Evolutionary conservation across 1,140 invertebrate species (phyloP).

Genomic region (Rhynchophorus ferrugineus): DNA sequence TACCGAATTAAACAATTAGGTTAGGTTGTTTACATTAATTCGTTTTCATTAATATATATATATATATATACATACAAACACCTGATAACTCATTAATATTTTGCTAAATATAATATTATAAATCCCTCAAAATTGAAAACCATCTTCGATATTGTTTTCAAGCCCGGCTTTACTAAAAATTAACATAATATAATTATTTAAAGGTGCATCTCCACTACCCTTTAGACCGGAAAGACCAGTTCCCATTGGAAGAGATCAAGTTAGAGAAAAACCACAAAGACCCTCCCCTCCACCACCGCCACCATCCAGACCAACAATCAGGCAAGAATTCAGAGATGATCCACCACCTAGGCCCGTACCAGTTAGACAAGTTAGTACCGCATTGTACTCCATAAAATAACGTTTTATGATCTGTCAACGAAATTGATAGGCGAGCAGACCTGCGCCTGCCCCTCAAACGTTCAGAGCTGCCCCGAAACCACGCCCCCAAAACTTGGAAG

Average conservation of each 20-base stretch:
- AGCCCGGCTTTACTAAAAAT: too few relatives aligned
- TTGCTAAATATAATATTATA: too few relatives aligned
- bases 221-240: constrained; percentile 49
- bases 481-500: constrained; percentile 15
- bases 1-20: too few relatives aligned
- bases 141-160: too few relatives aligned
- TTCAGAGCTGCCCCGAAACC: constrained; percentile 7
- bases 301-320: constrained; percentile 17
- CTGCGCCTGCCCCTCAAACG: constrained; percentile 9
- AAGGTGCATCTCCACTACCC: constrained; percentile 41
- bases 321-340: constrained; percentile 14
- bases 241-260: constrained; percentile 26
- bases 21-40: too few relatives aligned
- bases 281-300: constrained; percentile 2
- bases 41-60: too few relatives aligned
- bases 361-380: constrained; percentile 1
- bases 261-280: constrained; percentile 19
- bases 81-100: too few relatives aligned
- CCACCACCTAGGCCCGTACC: constrained; percentile 10
- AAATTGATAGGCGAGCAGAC: constrained; percentile 8
- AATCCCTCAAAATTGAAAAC: too few relatives aligned
- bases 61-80: too few relatives aligned
- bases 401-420: too few relatives aligned
- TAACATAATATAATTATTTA: too few relatives aligned
- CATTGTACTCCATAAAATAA: too few relatives aligned